These are phyloP conservation scores for Hedya salicella DNA, from an alignment of 2,888 invertebrate species.

Conservation along the genomic window DNA sequence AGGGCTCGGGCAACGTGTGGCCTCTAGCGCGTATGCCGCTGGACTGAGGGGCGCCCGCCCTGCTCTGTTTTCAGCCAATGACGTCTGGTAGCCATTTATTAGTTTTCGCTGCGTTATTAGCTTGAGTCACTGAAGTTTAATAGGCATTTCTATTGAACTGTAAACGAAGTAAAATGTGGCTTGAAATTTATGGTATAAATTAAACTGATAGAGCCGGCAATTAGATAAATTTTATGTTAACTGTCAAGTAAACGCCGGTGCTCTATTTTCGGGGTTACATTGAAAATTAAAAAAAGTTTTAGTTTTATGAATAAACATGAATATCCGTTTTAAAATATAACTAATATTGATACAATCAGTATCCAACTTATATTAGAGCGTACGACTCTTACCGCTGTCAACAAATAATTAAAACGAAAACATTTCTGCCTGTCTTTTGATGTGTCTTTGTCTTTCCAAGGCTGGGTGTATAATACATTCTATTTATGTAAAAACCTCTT, in stretches of 20 bases:
- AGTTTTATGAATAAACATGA: no score
- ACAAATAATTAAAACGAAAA: no score
- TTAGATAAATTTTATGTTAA: background rate
- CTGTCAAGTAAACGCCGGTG: background rate
- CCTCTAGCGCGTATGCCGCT: conserved; percentile 53
- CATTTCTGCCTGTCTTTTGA: no score
- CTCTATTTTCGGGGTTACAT: background rate
- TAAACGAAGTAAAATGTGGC: background rate
- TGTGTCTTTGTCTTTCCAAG: no score
- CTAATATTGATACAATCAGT: no score
- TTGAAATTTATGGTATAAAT: background rate
- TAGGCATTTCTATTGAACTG: conserved; percentile 19
- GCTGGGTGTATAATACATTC: background rate
- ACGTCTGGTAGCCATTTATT: conserved; percentile 37
- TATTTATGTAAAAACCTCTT: background rate
- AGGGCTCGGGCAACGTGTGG: conserved; percentile 51
- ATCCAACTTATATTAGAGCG: no score
- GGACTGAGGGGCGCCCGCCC: conserved; percentile 60
- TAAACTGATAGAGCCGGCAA: background rate
- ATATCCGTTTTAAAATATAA: no score
- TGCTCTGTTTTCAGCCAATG: conserved; percentile 57
- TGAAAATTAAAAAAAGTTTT: background rate
- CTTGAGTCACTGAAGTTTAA: conserved; percentile 34
- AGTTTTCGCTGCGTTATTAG: conserved; percentile 38
- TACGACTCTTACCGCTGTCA: no score